Percentiles rank a stretch among this genome's conserved stretches.
Conservation (phyloP, 2,888 invertebrate species). For the Cheilosia pagana region DNA sequence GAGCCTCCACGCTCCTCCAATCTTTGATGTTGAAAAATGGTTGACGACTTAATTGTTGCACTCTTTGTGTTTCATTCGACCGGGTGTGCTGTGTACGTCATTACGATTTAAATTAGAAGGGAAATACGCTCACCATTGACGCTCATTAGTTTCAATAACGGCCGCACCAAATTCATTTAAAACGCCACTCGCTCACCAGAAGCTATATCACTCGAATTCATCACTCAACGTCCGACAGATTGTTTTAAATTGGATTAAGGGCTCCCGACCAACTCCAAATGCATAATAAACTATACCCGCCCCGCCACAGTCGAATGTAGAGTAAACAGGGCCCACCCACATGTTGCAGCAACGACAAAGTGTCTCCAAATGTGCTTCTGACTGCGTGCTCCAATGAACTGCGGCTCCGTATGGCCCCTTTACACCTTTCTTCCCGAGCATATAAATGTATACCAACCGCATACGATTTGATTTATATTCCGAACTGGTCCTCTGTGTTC, state of each 20-base stretch:
- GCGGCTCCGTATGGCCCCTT: conserved; percentile 37
- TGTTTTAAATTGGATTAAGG: conserved; percentile 71
- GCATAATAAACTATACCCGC: conserved; percentile 60
- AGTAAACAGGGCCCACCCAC: conserved; percentile 66
- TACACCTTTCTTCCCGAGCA: conserved; percentile 44
- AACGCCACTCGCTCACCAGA: conserved; percentile 8
- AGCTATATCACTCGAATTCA: conserved; percentile 52
- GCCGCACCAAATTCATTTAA: background rate
- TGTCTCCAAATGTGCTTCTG: conserved; percentile 56
- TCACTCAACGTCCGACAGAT: conserved; percentile 69
- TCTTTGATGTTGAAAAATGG: background rate
- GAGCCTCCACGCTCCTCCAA: no score
- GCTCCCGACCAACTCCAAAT: conserved; percentile 51
- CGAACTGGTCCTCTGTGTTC: conserved; percentile 58
- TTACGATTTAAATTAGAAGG: background rate
- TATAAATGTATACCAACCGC: conserved; percentile 50
- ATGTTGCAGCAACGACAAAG: conserved; percentile 62
- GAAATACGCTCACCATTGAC: background rate
- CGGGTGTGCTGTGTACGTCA: background rate
- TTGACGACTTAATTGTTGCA: conserved; percentile 8
- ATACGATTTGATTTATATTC: conserved; percentile 67
- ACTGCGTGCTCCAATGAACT: conserved; percentile 36
- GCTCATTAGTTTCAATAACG: background rate
- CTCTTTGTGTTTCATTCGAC: background rate
- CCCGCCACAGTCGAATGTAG: conserved; percentile 44